Evolutionary conservation across 2,888 invertebrate genomes (phyloP).

Genomic region (Venusia cambrica): DNA sequence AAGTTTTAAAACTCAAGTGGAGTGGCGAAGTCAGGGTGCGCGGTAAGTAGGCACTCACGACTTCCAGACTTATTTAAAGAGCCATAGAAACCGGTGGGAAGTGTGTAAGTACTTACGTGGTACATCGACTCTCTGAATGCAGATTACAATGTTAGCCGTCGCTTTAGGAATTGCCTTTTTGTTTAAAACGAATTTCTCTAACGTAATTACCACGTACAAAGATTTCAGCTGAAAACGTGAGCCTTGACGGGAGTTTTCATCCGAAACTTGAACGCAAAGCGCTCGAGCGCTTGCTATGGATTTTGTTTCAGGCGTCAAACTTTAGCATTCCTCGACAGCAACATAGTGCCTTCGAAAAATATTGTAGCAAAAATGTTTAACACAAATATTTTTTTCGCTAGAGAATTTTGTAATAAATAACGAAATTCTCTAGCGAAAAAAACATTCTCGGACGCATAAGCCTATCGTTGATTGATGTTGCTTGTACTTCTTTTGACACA

Average conservation of each 20-base stretch:
- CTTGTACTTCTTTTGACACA: constrained; percentile 23
- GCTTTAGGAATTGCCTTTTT: constrained; percentile 14
- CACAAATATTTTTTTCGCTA: too few species aligned
- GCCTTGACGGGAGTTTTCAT: constrained; percentile 12
- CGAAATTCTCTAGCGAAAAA: constrained; percentile 3
- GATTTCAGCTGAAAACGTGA: constrained; percentile 16
- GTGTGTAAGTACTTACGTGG: constrained; percentile 30
- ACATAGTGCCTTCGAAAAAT: too few species aligned
- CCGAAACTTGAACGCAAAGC: constrained; percentile 11
- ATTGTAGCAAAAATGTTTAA: too few species aligned
- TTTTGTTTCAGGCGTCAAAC: constrained; percentile 21
- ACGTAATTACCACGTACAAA: constrained; percentile 20
- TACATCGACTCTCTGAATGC: constrained; percentile 34
- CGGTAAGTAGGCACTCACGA: constrained; percentile 35
- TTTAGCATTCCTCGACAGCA: too few species aligned
- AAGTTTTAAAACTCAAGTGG: constrained; percentile 37
- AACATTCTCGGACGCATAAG: neutral
- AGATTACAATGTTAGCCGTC: constrained; percentile 28
- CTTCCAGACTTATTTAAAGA: constrained; percentile 42
- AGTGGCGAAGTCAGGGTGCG: constrained; percentile 40
- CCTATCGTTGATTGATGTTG: constrained; percentile 25
- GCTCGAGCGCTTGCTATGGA: constrained; percentile 20
- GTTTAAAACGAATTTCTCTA: constrained; percentile 12
- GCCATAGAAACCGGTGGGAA: constrained; percentile 39
- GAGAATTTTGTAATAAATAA: too few species aligned